Evolutionary conservation across 2,113 vertebrate species (phyloP).

Genomic region (Maccullochella peelii): DNA sequence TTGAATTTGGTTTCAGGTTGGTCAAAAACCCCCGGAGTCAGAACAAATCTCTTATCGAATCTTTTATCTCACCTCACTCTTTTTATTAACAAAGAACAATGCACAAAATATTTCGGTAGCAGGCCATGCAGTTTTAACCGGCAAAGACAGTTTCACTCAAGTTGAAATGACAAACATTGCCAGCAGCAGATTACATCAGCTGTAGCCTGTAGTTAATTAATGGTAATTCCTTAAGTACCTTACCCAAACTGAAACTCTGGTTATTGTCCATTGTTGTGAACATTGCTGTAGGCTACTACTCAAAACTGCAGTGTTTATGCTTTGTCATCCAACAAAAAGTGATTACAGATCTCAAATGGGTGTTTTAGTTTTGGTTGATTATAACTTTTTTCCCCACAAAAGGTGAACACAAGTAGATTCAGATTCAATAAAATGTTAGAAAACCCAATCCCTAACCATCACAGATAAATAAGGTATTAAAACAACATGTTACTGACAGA

Average conservation of each 20-base stretch:
- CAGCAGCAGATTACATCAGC: slow-evolving; percentile 49
- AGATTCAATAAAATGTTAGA: background rate
- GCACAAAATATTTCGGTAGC: slow-evolving; percentile 1
- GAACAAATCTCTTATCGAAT: background rate
- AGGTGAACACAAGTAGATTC: background rate
- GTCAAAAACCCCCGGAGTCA: background rate
- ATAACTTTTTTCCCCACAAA: background rate
- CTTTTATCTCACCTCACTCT: background rate
- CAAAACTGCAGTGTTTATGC: slow-evolving; percentile 12
- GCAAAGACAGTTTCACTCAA: background rate
- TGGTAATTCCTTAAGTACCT: slow-evolving; percentile 14
- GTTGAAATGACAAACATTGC: slow-evolving; percentile 18
- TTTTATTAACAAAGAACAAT: background rate
- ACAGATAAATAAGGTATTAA: slow-evolving; percentile 1
- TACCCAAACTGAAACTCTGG: slow-evolving; percentile 1
- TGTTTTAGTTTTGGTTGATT: background rate
- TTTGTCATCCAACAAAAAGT: background rate
- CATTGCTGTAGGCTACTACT: background rate
- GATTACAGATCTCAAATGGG: background rate
- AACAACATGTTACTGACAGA: slow-evolving; percentile 2
- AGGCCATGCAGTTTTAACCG: background rate
- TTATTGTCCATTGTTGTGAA: slow-evolving; percentile 13
- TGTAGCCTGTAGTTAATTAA: slow-evolving; percentile 24
- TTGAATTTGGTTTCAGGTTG: background rate
- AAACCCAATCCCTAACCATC: background rate